Base-by-base conservation (phyloP, 2,113 vertebrate species). In the Drymodes brunneopygia region DNA sequence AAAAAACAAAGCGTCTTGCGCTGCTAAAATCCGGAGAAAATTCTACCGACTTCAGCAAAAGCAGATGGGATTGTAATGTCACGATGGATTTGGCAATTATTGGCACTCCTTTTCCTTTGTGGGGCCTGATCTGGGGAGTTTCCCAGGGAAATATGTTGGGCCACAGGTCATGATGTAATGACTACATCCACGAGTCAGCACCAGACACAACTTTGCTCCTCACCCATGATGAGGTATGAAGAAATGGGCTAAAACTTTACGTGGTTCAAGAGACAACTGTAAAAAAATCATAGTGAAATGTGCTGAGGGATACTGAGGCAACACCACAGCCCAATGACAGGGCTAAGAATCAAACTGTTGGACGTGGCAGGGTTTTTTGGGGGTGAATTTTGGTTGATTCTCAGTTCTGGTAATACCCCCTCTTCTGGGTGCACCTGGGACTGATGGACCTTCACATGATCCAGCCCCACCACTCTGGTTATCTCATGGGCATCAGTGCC, bases 81-180 rank as follows among this genome's bases (percentile, higher is more conserved):
- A 44, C 28, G n/a, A 44, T 6, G 7, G 48, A 64, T 33, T 40
- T 1, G 1, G 24, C 9, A 44, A 11, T 61, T 87, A 10, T 23
- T 72, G 42, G 16, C 60, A 38, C 14, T 65, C n/a, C n/a, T 48
- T 38, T 75, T 45, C 40, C 53, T 69, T 73, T 12, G 2, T 66
- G 57, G 17, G 12, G 23, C 27, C 7, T 6, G 8, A 1, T n/a
- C 6, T 56, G 50, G 13, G 57, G 54, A 72, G 31, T 77, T 90
- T 88, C 36, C 18, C 20, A 27, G 45, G 27, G 22, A 61, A 18
- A 20, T 24, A 20, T 4, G 12, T n/a, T 60, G 57, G 17, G 31
- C 53, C 31, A 48, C 2, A 3, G 42, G 12, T 15, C 1, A 4
- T 50, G 50, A 10, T 53, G 6, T 8, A 53, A 69, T 0, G 0